These are phyloP conservation scores for Trichopoda pennipes DNA, from an alignment of 2,888 invertebrate species.

Conservation along the genomic window DNA sequence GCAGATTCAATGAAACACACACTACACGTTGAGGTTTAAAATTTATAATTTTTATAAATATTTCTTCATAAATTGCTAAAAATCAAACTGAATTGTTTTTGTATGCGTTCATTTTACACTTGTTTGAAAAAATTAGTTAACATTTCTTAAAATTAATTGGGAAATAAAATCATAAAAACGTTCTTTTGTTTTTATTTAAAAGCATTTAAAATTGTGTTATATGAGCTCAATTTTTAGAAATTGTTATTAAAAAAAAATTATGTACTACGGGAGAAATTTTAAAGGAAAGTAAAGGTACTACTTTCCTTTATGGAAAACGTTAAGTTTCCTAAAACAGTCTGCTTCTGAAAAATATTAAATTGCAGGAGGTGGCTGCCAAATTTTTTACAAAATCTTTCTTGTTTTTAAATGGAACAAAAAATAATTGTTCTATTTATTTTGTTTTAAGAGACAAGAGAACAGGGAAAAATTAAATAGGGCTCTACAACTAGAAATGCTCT, in stretches of 20 bases:
- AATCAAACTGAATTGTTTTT: constrained; percentile 28
- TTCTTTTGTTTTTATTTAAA: not conserved
- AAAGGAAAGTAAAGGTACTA: too few species aligned
- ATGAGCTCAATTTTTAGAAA: not conserved
- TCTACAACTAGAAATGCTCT: too few species aligned
- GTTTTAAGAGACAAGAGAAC: too few species aligned
- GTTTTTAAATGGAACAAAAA: too few species aligned
- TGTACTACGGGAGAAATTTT: too few species aligned
- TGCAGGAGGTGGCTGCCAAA: too few species aligned
- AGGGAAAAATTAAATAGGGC: too few species aligned
- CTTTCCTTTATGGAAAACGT: too few species aligned
- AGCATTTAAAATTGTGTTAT: constrained; percentile 33
- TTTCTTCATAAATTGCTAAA: constrained; percentile 35
- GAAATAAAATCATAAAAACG: constrained; percentile 24
- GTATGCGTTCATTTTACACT: constrained; percentile 32
- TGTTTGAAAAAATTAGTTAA: constrained; percentile 44
- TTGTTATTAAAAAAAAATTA: not conserved
- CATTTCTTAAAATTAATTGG: constrained; percentile 17
- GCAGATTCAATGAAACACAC: constrained; percentile 19
- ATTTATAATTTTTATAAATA: constrained; percentile 28
- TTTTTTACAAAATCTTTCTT: too few species aligned
- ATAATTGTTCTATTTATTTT: too few species aligned
- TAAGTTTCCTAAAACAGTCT: too few species aligned
- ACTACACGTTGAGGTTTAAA: constrained; percentile 8
- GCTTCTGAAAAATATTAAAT: too few species aligned